phyloP scores from a whole-genome alignment of 2,888 invertebrate species.

The Philhelius pedissequus region DNA sequence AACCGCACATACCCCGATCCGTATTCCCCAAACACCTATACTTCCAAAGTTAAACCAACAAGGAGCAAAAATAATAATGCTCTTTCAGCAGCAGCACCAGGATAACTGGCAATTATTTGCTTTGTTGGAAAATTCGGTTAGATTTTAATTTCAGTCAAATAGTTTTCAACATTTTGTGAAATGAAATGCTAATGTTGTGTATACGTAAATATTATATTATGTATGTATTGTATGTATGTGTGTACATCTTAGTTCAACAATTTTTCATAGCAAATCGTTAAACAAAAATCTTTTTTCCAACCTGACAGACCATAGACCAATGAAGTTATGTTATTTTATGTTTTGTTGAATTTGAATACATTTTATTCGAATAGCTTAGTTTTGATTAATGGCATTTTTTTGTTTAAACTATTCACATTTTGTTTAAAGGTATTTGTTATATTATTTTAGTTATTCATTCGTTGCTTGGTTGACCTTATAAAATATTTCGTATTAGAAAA shows the following conservation, averaged over 20 bases:
- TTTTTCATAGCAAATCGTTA: neutral
- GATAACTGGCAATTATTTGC: slow-evolving; percentile 60
- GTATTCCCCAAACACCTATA: neutral
- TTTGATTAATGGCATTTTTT: neutral
- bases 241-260: neutral
- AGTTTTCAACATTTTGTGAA: slow-evolving; percentile 41
- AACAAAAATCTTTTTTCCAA: slow-evolving; percentile 1
- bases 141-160: slow-evolving; percentile 42
- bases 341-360: neutral
- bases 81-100: slow-evolving; percentile 38
- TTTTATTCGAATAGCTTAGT: neutral
- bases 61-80: slow-evolving; percentile 31
- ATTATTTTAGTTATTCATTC: too few relatives aligned
- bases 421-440: neutral
- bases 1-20: slow-evolving; percentile 31
- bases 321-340: neutral
- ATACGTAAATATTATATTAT: neutral
- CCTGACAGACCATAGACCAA: neutral
- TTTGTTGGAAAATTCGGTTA: slow-evolving; percentile 40
- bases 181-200: slow-evolving; percentile 25
- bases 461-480: too few relatives aligned
- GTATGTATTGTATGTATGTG: neutral
- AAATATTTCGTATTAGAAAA: too few relatives aligned
- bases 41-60: slow-evolving; percentile 2
- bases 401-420: neutral